Base-by-base conservation (phyloP, 2,797 vertebrate genomes). In the Darevskia nairensis region DNA sequence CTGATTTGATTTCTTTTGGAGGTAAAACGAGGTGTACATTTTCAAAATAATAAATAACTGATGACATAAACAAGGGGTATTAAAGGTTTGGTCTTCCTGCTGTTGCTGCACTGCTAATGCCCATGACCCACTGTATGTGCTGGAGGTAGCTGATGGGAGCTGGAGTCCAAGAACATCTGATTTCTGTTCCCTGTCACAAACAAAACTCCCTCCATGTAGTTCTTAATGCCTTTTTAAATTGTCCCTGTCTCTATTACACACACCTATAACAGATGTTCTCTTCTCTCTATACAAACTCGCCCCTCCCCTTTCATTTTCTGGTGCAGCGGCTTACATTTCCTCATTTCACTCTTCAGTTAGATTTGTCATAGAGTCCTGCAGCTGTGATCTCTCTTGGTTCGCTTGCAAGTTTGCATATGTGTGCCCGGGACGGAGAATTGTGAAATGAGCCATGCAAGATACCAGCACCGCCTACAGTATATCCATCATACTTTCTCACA, bases 401-500 rank as follows among this genome's bases (percentile, higher is more conserved):
- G 41, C 9, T 87, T 90, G 55, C 27, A 44, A 84, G 59, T 89
- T 86, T 86, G 39, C 50, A 17, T 88, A 29, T 72, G 19, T 82
- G n/a, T 59, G 29, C 39, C 79, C 69, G 41, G 29, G 75, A 84
- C 88, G 88, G 3, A 71, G 32, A 86, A 75, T 32, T 84, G 84
- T 89, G 87, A 71, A 72, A 8, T 35, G 55, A 94, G 72, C 69
- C 46, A 50, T 89, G 29, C 8, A 85, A 35, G 19, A 61, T 61
- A 78, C 23, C 15, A 75, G 4, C 50, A 64, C 25, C 8, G 32
- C 44, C 35, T 84, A 1, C n/a, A 44, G 50, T 79, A 84, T 89
- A 87, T 35, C 55, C 25, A 87, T 92, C 75, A 7, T 2, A 50
- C 84, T 93, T 90, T 61, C 39, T 83, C 81, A 1, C 6, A 27